Evolutionary conservation across 2,888 invertebrate genomes (phyloP).

Genomic region (Amphimallon solstitiale): DNA sequence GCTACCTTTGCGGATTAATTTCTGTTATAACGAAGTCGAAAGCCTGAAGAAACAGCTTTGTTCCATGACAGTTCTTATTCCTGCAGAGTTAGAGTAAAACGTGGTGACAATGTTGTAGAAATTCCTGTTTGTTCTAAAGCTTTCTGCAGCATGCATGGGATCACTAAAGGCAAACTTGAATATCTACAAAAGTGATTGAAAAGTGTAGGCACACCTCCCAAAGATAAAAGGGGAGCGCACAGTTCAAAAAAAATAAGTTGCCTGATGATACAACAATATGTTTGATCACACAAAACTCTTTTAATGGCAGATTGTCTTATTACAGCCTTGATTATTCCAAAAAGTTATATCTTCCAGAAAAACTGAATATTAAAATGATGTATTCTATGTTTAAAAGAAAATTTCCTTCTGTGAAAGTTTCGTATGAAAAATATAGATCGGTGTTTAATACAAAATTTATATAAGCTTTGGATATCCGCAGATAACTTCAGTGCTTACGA

Average conservation of each 20-base stretch:
- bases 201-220: constrained; percentile 2
- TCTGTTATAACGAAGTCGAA: background rate
- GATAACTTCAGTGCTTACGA: no score
- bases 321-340: constrained; percentile 4
- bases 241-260: background rate
- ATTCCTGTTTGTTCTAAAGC: constrained; percentile 11
- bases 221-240: constrained; percentile 19
- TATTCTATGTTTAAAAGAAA: no score
- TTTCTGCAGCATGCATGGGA: constrained; percentile 5
- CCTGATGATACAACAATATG: background rate
- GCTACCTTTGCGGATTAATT: constrained; percentile 20
- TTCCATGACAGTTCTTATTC: constrained; percentile 1
- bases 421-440: no score
- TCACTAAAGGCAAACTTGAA: constrained; percentile 11
- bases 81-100: constrained; percentile 1
- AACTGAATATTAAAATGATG: constrained; percentile 15
- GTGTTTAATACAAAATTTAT: no score
- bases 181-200: constrained; percentile 13
- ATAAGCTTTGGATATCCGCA: no score
- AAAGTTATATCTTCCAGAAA: constrained; percentile 8
- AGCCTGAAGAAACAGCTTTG: background rate
- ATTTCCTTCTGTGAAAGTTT: no score
- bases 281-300: constrained; percentile 4
- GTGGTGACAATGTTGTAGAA: background rate
- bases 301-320: background rate